phyloP scores from a whole-genome alignment of 2,797 vertebrate genomes.

The Parotocinclus haroldoi region DNA sequence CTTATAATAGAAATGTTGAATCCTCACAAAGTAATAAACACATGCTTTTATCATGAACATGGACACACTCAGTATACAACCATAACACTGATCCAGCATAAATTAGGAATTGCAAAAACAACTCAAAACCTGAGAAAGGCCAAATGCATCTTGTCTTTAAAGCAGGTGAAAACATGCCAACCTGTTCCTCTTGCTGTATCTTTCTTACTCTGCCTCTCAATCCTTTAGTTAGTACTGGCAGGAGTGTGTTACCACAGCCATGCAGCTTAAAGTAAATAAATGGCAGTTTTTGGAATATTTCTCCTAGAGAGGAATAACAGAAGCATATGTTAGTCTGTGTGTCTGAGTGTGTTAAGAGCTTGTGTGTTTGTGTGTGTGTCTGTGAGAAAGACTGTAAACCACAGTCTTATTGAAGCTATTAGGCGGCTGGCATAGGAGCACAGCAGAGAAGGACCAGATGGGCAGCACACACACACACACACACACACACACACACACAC shows the following conservation, averaged over 20 bases:
- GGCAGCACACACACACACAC: slow-evolving; percentile 49
- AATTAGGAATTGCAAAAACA: neutral
- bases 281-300: slow-evolving; percentile 66
- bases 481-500: too few relatives aligned
- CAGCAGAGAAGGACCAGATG: slow-evolving; percentile 74
- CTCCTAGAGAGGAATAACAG: slow-evolving; percentile 69
- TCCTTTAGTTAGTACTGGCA: slow-evolving; percentile 54
- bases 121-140: neutral
- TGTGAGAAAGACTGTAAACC: slow-evolving; percentile 66
- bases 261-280: slow-evolving; percentile 71
- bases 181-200: slow-evolving; percentile 42
- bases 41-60: neutral
- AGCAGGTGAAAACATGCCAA: slow-evolving; percentile 61
- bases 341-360: slow-evolving; percentile 44
- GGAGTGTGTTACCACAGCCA: slow-evolving; percentile 53
- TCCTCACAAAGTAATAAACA: too few relatives aligned
- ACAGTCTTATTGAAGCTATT: slow-evolving; percentile 78
- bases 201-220: slow-evolving; percentile 45
- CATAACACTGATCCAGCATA: slow-evolving; percentile 4
- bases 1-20: too few relatives aligned
- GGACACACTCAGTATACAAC: slow-evolving; percentile 2
- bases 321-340: slow-evolving; percentile 58
- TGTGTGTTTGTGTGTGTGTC: slow-evolving; percentile 52
- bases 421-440: slow-evolving; percentile 66
- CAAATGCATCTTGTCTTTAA: slow-evolving; percentile 26